These are phyloP conservation scores for Calonectris borealis DNA, from an alignment of 2,113 vertebrate species.

Conservation along the genomic window DNA sequence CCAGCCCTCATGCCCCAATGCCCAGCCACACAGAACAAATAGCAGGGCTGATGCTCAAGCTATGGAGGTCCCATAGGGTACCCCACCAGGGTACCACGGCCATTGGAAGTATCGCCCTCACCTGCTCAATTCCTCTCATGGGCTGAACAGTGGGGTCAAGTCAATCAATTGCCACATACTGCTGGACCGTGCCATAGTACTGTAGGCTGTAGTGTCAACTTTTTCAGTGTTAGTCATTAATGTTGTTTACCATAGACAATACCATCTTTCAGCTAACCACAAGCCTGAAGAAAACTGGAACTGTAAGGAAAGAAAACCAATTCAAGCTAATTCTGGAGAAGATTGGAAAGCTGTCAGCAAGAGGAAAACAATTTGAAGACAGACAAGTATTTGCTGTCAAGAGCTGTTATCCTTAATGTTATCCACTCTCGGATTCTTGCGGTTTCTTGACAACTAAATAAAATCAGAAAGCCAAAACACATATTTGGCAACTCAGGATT, in stretches of 20 bases:
- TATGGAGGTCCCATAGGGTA: accelerated
- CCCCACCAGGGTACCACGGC: accelerated
- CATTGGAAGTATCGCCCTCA: accelerated
- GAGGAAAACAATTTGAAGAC: slow-evolving; percentile 36
- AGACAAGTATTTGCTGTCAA: slow-evolving; percentile 46
- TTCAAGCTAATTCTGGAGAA: slow-evolving; percentile 22
- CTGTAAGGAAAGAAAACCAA: slow-evolving; percentile 24
- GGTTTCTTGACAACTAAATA: slow-evolving; percentile 36
- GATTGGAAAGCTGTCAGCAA: slow-evolving; percentile 47
- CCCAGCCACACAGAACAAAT: not conserved
- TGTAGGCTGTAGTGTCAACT: not conserved
- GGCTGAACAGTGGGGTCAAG: not conserved
- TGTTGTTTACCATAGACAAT: not conserved
- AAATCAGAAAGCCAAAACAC: slow-evolving; percentile 35
- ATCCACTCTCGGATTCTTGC: not conserved
- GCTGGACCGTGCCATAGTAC: accelerated
- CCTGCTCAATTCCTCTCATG: not conserved
- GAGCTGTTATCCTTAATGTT: not conserved
- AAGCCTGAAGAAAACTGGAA: not conserved
- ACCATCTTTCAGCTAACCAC: not conserved
- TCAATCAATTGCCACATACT: not conserved
- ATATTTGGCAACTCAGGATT: not conserved
- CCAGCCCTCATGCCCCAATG: accelerated
- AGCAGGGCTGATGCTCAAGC: not conserved
- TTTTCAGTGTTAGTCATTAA: not conserved